Base-by-base conservation (phyloP, 2,113 vertebrate genomes). In the Caranx melampygus region DNA sequence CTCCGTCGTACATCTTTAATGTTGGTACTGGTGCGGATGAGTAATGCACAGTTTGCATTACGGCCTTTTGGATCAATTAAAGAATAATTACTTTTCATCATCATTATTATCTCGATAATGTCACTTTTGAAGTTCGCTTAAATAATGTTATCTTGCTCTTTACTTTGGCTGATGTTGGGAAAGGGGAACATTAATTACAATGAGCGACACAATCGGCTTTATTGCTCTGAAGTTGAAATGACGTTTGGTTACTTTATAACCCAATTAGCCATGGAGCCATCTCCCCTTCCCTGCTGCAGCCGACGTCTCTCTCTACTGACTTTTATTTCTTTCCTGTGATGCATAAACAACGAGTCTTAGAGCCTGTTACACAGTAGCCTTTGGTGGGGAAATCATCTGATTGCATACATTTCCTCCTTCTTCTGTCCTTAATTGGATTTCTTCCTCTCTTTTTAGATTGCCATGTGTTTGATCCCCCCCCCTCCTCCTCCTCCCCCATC, bases 351-450 rank as follows among this genome's bases (percentile, higher is more conserved):
- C 20, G 26, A 83, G 85, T 79, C 78, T 83, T 67, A 60, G 18
- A 83, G 72, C 47, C 64, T 75, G 84, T 87, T 87, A 85, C 57
- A 79, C 40, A 68, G 57, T 85, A 72, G 72, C 82, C 85, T 87
- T 89, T 81, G 85, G 87, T 86, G 75, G 16, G 62, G 66, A 85
- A 89, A 78, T 85, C 80, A 82, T 87, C 75, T 73, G 87, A 87
- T 91, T 89, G 85, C 87, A 80, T 86, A 75, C 68, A 82, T 84
- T 87, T 80, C 83, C 49, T 81, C 72, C 78, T 75, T 86, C 63
- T 78, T 81, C 85, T 78, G 67, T 72, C 72, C 71, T 72, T 91
- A 89, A 89, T 91, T 91, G 89, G 85, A 87, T 89, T 79, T 84
- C 67, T 82, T 70, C 61, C 81, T 87, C 88, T 88, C 68, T 47